Evolutionary conservation across 1,140 invertebrate genomes (phyloP).

Genomic region (Aphidius ervi): DNA sequence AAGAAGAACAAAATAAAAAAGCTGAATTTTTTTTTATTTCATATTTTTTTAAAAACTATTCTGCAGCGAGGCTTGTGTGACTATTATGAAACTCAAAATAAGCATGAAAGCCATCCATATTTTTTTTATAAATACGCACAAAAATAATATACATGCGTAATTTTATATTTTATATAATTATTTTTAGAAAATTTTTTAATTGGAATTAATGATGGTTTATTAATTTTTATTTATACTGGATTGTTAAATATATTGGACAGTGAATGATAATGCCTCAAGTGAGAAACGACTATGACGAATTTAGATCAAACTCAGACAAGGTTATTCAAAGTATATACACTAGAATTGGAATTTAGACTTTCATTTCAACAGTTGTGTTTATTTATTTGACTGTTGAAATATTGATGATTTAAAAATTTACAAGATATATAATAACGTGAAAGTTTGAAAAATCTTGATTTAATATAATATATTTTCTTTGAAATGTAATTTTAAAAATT

Average conservation of each 20-base stretch:
- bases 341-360: background rate
- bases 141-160: conserved; percentile 8
- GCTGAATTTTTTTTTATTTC: background rate
- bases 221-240: background rate
- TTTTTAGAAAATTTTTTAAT: background rate
- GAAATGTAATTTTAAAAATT: background rate
- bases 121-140: conserved; percentile 1
- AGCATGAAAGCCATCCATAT: conserved; percentile 8
- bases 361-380: background rate
- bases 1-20: conserved; percentile 10
- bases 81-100: conserved; percentile 7
- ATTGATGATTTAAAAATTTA: conserved; percentile 11
- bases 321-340: conserved; percentile 13
- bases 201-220: background rate
- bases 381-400: conserved; percentile 15
- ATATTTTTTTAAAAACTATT: background rate
- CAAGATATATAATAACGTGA: background rate
- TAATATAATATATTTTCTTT: background rate
- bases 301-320: conserved; percentile 21
- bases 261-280: too few relatives aligned
- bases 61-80: conserved; percentile 5
- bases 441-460: background rate
- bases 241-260: background rate
- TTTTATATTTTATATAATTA: background rate
- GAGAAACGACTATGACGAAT: conserved; percentile 3